These are phyloP conservation scores for Mamestra configurata DNA, from an alignment of 1,140 invertebrate genomes.

Conservation along the genomic window DNA sequence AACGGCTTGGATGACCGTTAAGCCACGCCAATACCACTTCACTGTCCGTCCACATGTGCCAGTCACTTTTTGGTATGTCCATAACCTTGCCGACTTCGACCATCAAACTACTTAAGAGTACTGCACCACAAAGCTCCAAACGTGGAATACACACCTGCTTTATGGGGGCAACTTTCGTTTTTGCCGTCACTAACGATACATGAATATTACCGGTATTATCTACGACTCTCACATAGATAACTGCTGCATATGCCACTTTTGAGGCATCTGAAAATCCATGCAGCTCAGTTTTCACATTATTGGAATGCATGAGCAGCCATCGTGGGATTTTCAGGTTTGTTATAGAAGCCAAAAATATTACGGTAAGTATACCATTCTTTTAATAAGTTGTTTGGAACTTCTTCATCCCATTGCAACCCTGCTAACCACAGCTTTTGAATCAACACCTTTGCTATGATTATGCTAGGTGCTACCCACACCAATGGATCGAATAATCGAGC, in stretches of 20 bases:
- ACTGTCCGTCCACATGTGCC: background rate
- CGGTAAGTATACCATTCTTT: constrained; percentile 56
- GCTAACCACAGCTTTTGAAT: constrained; percentile 67
- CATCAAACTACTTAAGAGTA: background rate
- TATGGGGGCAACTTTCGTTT: constrained; percentile 24
- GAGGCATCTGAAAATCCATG: constrained; percentile 71
- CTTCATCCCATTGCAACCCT: constrained; percentile 66
- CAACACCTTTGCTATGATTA: constrained; percentile 66
- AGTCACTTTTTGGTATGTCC: background rate
- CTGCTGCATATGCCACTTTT: constrained; percentile 63
- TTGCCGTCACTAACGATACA: background rate
- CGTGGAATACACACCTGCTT: constrained; percentile 21
- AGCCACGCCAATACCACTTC: constrained; percentile 6
- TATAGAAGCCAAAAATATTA: constrained; percentile 45
- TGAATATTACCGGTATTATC: constrained; percentile 50
- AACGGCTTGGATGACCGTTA: background rate
- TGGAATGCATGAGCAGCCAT: constrained; percentile 16
- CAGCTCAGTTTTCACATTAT: constrained; percentile 53
- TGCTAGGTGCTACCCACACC: constrained; percentile 62
- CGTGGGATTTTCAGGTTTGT: constrained; percentile 56
- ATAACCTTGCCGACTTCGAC: constrained; percentile 1
- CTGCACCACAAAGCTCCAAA: constrained; percentile 17
- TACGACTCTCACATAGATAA: constrained; percentile 62
- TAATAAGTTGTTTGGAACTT: constrained; percentile 55
- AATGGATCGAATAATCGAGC: constrained; percentile 15